phyloP scores from a whole-genome alignment of 2,797 vertebrate species.

The Esox masquinongy region DNA sequence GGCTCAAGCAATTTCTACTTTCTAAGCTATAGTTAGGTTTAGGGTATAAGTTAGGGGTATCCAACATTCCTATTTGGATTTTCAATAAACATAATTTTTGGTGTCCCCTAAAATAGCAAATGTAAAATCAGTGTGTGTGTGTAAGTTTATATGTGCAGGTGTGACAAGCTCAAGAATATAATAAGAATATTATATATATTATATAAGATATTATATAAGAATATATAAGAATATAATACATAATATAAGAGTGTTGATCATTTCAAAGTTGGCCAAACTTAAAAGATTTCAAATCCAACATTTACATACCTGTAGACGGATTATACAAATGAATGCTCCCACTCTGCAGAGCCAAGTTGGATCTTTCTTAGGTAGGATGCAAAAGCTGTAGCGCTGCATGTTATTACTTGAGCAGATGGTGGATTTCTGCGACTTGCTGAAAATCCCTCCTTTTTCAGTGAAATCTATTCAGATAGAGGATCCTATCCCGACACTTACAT shows the following conservation, averaged over 20 bases:
- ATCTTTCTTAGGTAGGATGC: not conserved
- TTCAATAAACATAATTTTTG: no score
- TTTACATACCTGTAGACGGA: no score
- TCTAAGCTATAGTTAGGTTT: no score
- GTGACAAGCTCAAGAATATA: not conserved
- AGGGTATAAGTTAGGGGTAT: no score
- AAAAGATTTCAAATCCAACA: no score
- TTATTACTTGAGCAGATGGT: slow-evolving; percentile 14
- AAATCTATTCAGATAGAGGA: slow-evolving; percentile 34
- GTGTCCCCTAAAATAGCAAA: no score
- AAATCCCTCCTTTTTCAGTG: slow-evolving; percentile 30
- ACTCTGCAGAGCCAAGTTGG: slow-evolving; percentile 5
- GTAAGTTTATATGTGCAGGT: not conserved
- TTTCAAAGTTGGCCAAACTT: no score
- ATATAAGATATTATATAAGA: no score
- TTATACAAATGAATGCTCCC: not conserved
- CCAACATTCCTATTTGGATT: no score
- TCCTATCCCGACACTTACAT: slow-evolving; percentile 6
- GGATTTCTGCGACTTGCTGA: slow-evolving; percentile 24
- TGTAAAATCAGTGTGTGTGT: not conserved
- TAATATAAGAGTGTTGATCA: not conserved
- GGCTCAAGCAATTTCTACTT: no score
- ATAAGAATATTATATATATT: no score
- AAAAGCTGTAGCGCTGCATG: not conserved
- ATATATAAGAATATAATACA: no score